Base-by-base conservation (phyloP, 2,888 invertebrate genomes). In the Notodonta dromedarius region DNA sequence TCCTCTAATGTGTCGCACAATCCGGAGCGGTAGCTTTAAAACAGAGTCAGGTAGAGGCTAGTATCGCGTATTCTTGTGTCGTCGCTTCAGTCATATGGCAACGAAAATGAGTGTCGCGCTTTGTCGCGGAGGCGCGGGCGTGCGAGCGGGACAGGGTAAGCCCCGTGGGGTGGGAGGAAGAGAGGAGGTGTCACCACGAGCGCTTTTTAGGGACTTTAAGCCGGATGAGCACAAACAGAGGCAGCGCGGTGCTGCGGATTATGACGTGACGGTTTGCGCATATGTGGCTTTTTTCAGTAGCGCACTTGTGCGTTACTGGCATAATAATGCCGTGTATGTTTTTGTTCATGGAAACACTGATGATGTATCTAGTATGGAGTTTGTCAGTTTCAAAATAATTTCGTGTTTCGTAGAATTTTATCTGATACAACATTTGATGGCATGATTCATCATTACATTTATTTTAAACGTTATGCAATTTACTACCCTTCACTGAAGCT, bases 1-100 rank as follows among this genome's bases (percentile, higher is more conserved):
- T 93, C 92, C 85, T 92, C 93, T 93, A 93, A 93, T 92, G 88
- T 92, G 92, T 93, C 92, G 90, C 91, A 80, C 86, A 79, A 87
- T 88, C 83, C 85, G 80, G 86, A 84, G 87, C 88, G 83, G 77
- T 86, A 82, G 86, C 87, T 87, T 88, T 88, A 89, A 86, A 81
- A 76, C 73, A 77, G 71, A 78, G 76, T 67, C 68, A 55, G 58
- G 70, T 91, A 91, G 79, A 83, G 90, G 75, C 76, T 82, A 86
- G 80, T 83, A 85, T 92, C 66, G 84, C 79, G 74, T 79, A 86
- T 70, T 65, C 63, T 67, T 62, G 56, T 59, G 63, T 32, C 66
- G 91, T 87, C 89, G 88, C 85, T 89, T 90, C 65, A 69, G 88
- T 65, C 84, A 83, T 88, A 74, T 84, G 74, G 84, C 67, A 70